Conservation (phyloP, 2,797 vertebrate genomes). For the Coreius guichenoti region DNA sequence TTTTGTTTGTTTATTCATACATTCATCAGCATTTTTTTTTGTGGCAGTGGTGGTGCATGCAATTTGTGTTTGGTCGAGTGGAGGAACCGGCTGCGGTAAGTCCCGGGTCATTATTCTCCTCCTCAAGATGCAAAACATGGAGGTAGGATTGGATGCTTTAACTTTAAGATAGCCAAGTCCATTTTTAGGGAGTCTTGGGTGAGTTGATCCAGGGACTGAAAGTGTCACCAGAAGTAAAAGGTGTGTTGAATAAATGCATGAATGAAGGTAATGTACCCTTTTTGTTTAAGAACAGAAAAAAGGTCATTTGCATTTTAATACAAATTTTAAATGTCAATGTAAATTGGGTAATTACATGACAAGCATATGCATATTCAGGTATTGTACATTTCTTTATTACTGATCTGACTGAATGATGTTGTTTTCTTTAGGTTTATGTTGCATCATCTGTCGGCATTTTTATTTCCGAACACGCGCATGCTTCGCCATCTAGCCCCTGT, state of each 20-base stretch:
- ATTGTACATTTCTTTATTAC: conserved; percentile 58
- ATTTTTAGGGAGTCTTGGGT: conserved; percentile 46
- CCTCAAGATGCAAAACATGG: conserved; percentile 74
- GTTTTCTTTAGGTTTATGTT: conserved; percentile 59
- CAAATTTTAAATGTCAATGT: conserved; percentile 4
- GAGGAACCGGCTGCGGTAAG: conserved; percentile 78
- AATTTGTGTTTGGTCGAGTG: conserved; percentile 74
- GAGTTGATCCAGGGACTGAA: conserved; percentile 50
- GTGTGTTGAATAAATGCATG: conserved; percentile 55
- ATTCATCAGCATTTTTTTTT: conserved; percentile 59
- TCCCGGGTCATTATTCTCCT: conserved; percentile 74
- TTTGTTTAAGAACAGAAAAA: conserved; percentile 43
- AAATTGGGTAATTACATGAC: conserved; percentile 51
- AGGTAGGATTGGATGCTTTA: conserved; percentile 78
- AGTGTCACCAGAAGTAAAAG: conserved; percentile 50
- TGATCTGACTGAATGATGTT: conserved; percentile 53
- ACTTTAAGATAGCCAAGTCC: conserved; percentile 51
- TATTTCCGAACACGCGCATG: conserved; percentile 58
- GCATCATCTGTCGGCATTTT: conserved; percentile 48
- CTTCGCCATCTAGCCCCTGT: conserved; percentile 26
- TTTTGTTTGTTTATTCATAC: conserved; percentile 55
- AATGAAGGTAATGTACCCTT: conserved; percentile 58
- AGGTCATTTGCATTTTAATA: conserved; percentile 1
- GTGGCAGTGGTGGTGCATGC: conserved; percentile 74
- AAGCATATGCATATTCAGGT: conserved; percentile 54